These are phyloP conservation scores for Neomonachus schauinslandi DNA, from an alignment of 2,113 vertebrate species.

Conservation along the genomic window DNA sequence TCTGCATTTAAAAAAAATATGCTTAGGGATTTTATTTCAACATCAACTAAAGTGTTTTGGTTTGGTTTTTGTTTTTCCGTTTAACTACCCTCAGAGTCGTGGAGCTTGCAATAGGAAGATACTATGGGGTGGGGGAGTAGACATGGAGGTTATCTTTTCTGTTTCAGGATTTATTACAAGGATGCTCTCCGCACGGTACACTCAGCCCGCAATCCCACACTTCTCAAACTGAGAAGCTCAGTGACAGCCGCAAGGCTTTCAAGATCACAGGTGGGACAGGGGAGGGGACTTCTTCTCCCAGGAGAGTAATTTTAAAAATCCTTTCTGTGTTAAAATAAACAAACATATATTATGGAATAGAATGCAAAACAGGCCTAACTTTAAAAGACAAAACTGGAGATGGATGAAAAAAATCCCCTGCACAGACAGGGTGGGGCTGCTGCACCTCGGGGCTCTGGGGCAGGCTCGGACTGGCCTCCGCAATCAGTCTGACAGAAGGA, in stretches of 20 bases:
- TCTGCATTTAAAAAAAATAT: neutral
- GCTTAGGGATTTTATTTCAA: neutral
- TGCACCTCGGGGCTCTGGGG: neutral
- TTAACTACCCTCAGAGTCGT: neutral
- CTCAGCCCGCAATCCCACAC: neutral
- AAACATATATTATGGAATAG: neutral
- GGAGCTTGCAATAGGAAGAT: neutral
- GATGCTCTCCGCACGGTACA: neutral
- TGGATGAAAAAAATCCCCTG: neutral
- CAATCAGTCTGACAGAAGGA: neutral
- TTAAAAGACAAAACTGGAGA: neutral
- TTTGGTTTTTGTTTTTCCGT: no score
- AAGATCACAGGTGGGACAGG: neutral
- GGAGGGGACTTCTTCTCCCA: neutral
- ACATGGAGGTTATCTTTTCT: neutral
- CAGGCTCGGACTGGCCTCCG: neutral
- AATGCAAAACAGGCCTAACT: neutral
- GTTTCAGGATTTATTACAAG: neutral
- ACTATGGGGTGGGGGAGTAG: rapidly evolving
- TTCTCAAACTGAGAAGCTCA: neutral
- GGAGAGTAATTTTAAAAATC: neutral
- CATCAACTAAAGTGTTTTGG: neutral
- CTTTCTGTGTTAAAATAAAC: neutral
- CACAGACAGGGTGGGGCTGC: neutral
- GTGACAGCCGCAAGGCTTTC: neutral